Base-by-base conservation (phyloP, 2,113 vertebrate genomes). In the Thomomys bottae region DNA sequence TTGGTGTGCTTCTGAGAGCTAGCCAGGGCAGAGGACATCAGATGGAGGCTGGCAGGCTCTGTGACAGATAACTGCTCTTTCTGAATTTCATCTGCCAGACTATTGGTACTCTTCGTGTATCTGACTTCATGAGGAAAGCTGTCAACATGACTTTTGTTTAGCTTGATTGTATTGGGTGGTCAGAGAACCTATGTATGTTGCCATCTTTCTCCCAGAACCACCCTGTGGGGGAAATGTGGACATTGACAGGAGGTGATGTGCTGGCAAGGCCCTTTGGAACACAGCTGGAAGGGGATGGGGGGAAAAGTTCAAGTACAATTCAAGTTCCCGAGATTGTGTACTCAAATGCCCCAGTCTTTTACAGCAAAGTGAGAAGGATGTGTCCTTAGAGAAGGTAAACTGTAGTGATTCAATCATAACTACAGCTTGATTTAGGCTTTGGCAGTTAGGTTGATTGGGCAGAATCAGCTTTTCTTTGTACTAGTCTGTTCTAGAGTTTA, bases 131-230 rank as follows among this genome's bases (percentile, higher is more conserved):
- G 17, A 38, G 54, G 23, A 80, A 84, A 61, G 8, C 45, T 66
- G 68, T 72, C 87, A 87, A n/a, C 21, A 15, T 20, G 3, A 6
- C 73, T 75, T 94, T 88, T 67, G 8, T 36, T 89, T 88, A 85
- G 57, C 63, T 73, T 2, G 67, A 72, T 20, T 42, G 24, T 32
- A 28, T 77, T 2, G 1, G 49, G 5, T 49, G 54, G 34, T 64
- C 34, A 91, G 45, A 57, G 38, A 91, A 54, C n/a, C 30, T 75
- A 45, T 70, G 72, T 75, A 45, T 66, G 63, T 77, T n/a, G 64
- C 68, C 64, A 42, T 38, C 40, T 89, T 89, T 86, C 72, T 67
- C 30, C 59, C 36, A 66, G 91, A 91, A 38, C 42, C 49, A 83
- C 11, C 18, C 24, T 28, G 28, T 36, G 9, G 36, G 82, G 28